These are phyloP conservation scores for Paralvinella palmiformis DNA, from an alignment of 1,140 invertebrate species.

Conservation along the genomic window DNA sequence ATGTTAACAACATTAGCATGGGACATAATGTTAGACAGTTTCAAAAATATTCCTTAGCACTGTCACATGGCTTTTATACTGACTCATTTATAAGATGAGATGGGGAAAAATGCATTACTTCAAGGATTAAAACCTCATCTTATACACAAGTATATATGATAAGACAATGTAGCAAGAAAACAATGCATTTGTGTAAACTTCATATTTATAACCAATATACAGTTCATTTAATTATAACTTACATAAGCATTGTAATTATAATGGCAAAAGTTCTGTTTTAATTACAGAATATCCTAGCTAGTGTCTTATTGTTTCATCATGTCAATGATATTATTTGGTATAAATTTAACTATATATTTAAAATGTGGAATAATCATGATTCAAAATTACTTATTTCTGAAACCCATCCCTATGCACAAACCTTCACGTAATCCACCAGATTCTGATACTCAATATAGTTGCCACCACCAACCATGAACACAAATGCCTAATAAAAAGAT, in stretches of 20 bases:
- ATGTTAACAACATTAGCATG: no score
- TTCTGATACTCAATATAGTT: conserved; percentile 99
- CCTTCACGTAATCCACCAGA: conserved; percentile 86
- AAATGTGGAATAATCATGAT: not conserved
- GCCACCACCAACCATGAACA: conserved; percentile 95
- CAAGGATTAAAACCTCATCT: no score
- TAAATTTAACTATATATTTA: not conserved
- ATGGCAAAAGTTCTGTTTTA: not conserved
- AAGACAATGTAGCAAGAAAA: no score
- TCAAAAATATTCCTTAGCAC: no score
- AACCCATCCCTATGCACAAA: conserved; percentile 2
- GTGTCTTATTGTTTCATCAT: not conserved
- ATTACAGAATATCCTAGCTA: not conserved
- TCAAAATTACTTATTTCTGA: not conserved
- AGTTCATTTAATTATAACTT: not conserved
- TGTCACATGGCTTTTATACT: no score
- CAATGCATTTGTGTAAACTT: no score
- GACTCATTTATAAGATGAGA: no score
- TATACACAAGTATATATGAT: no score
- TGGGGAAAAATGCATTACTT: no score
- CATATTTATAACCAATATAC: no score
- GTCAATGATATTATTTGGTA: not conserved
- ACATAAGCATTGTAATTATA: not conserved
- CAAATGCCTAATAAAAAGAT: conserved; percentile 61
- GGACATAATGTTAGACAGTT: no score